These are phyloP conservation scores for Muscidifurax raptorellus DNA, from an alignment of 1,140 invertebrate genomes.

Conservation along the genomic window DNA sequence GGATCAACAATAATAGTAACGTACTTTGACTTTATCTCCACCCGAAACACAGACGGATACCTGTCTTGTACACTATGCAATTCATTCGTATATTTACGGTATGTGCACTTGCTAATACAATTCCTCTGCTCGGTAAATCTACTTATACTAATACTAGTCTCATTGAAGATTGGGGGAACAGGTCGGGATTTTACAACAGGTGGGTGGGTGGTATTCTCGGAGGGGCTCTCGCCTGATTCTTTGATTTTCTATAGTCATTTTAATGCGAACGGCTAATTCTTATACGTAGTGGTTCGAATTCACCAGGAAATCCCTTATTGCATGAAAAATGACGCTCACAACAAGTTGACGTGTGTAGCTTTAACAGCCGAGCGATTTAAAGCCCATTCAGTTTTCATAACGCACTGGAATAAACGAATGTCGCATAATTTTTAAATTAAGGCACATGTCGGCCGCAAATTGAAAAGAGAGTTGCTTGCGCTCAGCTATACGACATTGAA, in stretches of 20 bases:
- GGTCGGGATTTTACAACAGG: slow-evolving; percentile 23
- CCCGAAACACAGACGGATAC: not conserved
- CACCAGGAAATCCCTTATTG: not conserved
- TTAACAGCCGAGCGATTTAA: not conserved
- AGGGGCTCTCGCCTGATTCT: too few relatives aligned
- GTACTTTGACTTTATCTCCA: not conserved
- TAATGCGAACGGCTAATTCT: not conserved
- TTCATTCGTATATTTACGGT: too few relatives aligned
- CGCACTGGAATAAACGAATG: not conserved
- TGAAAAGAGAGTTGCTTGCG: too few relatives aligned
- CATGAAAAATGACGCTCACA: not conserved
- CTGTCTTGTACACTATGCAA: not conserved
- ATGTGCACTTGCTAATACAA: too few relatives aligned
- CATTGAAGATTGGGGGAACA: not conserved
- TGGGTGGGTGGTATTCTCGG: too few relatives aligned
- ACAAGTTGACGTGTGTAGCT: not conserved
- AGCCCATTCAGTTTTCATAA: not conserved
- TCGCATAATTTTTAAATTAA: not conserved
- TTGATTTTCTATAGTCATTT: not conserved
- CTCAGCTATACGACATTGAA: not conserved
- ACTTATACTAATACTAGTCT: not conserved
- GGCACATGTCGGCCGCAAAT: not conserved
- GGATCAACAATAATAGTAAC: not conserved
- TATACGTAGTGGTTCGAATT: not conserved
- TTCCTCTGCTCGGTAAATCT: not conserved